Evolutionary conservation across 2,888 invertebrate species (phyloP).

Genomic region (Osmoderma eremita): DNA sequence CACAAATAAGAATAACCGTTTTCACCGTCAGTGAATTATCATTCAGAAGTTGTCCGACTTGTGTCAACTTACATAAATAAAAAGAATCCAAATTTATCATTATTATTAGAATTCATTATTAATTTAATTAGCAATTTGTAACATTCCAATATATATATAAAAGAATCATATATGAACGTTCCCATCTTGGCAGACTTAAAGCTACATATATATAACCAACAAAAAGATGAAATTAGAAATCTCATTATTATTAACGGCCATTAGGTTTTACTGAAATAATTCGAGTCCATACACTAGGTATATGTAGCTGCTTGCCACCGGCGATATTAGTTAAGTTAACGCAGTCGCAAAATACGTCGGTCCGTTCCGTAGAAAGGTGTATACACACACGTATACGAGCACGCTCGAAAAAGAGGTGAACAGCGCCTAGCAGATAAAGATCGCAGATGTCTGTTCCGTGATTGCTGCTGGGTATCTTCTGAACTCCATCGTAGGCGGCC

Average conservation of each 20-base stretch:
- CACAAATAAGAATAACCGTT: too few species aligned
- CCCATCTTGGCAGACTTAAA: neutral
- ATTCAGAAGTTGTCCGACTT: too few species aligned
- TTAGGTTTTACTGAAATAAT: conserved; percentile 38
- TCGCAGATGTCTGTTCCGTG: conserved; percentile 56
- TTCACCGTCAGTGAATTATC: too few species aligned
- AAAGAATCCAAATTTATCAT: too few species aligned
- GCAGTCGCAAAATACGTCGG: neutral
- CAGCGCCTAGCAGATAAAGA: conserved; percentile 50
- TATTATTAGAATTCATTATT: too few species aligned
- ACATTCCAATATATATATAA: too few species aligned
- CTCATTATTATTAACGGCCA: conserved; percentile 39
- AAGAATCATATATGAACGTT: neutral
- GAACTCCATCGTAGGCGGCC: conserved; percentile 55
- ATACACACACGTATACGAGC: neutral
- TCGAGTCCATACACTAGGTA: conserved; percentile 7
- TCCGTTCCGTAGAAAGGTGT: neutral
- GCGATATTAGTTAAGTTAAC: conserved; percentile 10
- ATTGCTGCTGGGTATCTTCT: conserved; percentile 53
- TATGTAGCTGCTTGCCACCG: conserved; percentile 25
- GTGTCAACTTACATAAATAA: too few species aligned
- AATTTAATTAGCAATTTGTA: too few species aligned
- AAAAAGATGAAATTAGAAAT: conserved; percentile 35
- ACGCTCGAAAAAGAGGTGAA: neutral
- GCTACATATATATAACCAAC: neutral